Evolutionary conservation across 2,888 invertebrate genomes (phyloP), one percentile per base, ranked within the genome.

Genomic region (Dryobotodes eremita): DNA sequence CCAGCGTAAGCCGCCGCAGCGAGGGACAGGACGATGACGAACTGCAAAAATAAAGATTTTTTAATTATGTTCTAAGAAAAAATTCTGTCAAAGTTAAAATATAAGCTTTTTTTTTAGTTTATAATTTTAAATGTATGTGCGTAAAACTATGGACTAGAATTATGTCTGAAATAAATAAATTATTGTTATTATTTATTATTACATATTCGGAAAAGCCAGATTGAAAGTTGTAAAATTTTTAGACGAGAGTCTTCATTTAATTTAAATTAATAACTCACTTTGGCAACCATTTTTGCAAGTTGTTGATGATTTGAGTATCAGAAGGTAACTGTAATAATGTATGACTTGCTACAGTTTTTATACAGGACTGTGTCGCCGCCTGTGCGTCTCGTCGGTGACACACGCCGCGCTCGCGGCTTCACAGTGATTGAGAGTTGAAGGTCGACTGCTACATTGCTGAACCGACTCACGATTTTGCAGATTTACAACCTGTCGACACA

Each of bases 11-110:
- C 93, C 62, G 89, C 92, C 62, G 89, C 92, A 20, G 93, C 95
- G 87, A 95, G 89, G 78, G 93, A 92, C 50, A 95, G 90, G 85
- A 95, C 78, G 59, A 92, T 90, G 90, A 94, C 86, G 89, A 94
- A 92, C 95, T 95, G 91, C 0, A 87, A 61, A 26, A 66, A n/a
- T 50, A 31, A 53, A 31, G 57, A 20, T 17, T 17, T 50, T 62
- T 4, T 42, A 61, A 26, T 71, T 15, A 31, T 1, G 0, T 20
- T 61, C 26, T 42, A 48, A 46, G 1, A 42, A 53, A 53, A 6
- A 23, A 23, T 68, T 72, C 36, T 0, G 0, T 13, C 0, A 26
- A 20, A 26, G 3, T 31, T 10, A 2, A 15, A 71, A 65, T 65
- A 6, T 36, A 13, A 36, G 11, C 6, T 13, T 36, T 36, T 36